Conservation (phyloP, 2,888 invertebrate species). For the Homarus gammarus region DNA sequence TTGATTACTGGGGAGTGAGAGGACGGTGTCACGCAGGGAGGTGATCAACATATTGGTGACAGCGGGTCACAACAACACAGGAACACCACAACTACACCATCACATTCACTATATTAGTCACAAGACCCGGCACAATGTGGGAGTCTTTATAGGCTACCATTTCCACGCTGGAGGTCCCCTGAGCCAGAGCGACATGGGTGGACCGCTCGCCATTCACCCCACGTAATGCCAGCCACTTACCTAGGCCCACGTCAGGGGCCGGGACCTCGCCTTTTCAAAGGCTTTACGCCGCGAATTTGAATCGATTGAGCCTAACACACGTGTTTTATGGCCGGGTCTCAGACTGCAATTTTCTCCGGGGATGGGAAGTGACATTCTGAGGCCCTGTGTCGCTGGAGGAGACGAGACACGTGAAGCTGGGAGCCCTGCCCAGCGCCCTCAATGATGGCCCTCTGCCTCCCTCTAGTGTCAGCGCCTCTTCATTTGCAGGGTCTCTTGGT, state of each 20-base stretch:
- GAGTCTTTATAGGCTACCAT: background rate
- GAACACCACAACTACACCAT: background rate
- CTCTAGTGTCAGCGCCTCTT: conserved; percentile 16
- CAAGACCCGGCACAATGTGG: background rate
- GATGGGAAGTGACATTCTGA: background rate
- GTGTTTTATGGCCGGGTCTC: background rate
- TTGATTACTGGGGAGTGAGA: background rate
- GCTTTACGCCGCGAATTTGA: conserved; percentile 17
- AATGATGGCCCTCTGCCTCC: conserved; percentile 22
- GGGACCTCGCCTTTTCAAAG: background rate
- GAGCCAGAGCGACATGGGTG: background rate
- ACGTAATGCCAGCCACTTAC: conserved; percentile 24
- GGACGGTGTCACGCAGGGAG: background rate
- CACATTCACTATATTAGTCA: background rate
- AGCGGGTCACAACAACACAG: background rate
- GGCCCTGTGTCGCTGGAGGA: background rate
- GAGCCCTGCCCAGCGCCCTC: background rate
- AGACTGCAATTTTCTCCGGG: background rate
- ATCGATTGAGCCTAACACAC: conserved; percentile 22
- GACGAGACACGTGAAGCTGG: background rate
- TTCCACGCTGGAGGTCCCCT: background rate
- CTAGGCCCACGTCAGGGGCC: conserved; percentile 12
- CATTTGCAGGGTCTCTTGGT: conserved; percentile 20
- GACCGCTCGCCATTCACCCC: background rate
- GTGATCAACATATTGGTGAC: conserved; percentile 3